These are phyloP conservation scores for Catharus fuscescens DNA, from an alignment of 2,113 vertebrate genomes.

Conservation along the genomic window DNA sequence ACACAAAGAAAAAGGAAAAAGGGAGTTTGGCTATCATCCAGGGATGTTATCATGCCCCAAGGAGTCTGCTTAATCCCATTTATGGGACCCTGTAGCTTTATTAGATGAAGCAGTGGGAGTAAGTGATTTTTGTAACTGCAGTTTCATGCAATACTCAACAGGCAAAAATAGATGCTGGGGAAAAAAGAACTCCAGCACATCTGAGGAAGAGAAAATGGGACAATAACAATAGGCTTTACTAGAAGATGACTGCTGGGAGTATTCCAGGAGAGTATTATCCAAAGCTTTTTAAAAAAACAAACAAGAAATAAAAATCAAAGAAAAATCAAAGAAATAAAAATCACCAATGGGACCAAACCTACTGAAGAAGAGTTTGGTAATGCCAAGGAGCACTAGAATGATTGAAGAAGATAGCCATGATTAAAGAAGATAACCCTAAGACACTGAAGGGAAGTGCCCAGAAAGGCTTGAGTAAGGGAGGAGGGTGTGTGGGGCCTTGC, in stretches of 20 bases:
- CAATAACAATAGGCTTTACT: neutral
- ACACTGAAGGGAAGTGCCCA: too few relatives aligned
- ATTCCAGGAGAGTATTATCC: neutral
- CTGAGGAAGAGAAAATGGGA: neutral
- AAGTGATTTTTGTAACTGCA: neutral
- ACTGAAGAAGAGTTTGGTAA: neutral
- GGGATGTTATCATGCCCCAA: neutral
- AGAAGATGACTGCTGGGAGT: neutral
- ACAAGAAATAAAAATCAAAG: neutral
- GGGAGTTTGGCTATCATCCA: neutral
- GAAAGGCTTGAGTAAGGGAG: neutral
- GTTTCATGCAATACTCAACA: neutral
- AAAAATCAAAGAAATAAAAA: neutral
- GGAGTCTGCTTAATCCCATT: conserved; percentile 15
- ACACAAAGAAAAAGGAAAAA: neutral
- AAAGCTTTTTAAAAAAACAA: neutral
- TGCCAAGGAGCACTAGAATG: neutral
- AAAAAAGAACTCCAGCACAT: neutral
- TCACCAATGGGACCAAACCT: neutral
- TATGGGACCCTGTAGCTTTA: conserved; percentile 11
- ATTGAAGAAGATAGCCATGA: neutral
- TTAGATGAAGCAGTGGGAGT: neutral
- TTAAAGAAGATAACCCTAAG: neutral
- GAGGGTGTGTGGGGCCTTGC: fast-evolving
- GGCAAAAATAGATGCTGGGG: neutral